These are phyloP conservation scores for Danio kyathit DNA, from an alignment of 2,797 vertebrate species.

Conservation along the genomic window DNA sequence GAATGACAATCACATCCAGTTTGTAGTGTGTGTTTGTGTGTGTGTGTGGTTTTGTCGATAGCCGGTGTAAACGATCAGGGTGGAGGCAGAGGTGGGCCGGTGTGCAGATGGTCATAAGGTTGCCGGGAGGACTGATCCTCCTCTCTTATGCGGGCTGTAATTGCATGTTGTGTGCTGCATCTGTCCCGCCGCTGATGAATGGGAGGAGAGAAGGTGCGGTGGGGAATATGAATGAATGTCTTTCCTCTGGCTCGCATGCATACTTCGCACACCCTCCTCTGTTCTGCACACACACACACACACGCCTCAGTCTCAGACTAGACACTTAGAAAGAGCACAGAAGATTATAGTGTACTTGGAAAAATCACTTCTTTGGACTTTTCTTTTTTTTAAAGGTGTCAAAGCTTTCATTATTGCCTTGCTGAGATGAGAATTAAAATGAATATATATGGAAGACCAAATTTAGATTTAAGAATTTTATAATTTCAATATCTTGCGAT, in stretches of 20 bases:
- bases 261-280: background rate
- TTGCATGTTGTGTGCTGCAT: conserved; percentile 39
- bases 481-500: no score
- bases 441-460: no score
- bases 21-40: background rate
- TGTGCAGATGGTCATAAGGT: conserved; percentile 32
- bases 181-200: conserved; percentile 48
- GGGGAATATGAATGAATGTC: conserved; percentile 51
- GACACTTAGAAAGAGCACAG: conserved; percentile 14
- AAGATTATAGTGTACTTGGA: background rate
- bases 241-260: background rate
- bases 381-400: no score
- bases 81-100: background rate
- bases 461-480: no score
- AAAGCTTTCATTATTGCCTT: no score
- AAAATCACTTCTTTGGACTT: background rate
- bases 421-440: no score
- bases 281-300: background rate
- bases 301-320: background rate
- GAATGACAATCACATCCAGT: conserved; percentile 25
- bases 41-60: background rate
- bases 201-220: conserved; percentile 29
- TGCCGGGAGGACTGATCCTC: conserved; percentile 18
- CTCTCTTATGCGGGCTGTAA: conserved; percentile 41
- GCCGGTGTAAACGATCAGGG: background rate